Evolutionary conservation across 2,888 invertebrate species (phyloP).

Genomic region (Nephrotoma appendiculata): DNA sequence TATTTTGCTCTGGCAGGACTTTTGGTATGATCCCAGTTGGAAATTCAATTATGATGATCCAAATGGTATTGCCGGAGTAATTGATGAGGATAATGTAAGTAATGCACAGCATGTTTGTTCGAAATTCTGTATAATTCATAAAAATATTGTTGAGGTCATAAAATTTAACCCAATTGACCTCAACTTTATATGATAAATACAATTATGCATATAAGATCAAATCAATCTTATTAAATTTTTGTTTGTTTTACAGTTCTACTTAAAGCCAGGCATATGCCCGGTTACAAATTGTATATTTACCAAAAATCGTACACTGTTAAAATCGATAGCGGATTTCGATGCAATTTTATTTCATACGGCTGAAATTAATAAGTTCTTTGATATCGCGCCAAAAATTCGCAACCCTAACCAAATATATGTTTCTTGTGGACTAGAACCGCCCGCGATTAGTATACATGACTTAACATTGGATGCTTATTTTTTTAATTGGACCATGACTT

Average conservation of each 20-base stretch:
- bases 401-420: constrained; percentile 34
- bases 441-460: constrained; percentile 27
- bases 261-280: constrained; percentile 20
- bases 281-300: constrained; percentile 34
- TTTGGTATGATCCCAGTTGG: neutral
- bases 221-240: neutral
- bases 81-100: neutral
- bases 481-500: constrained; percentile 43
- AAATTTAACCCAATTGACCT: neutral
- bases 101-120: no score
- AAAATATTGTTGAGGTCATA: neutral
- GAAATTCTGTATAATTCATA: neutral
- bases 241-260: neutral
- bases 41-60: neutral
- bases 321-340: constrained; percentile 31
- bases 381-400: constrained; percentile 28
- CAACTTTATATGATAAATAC: neutral
- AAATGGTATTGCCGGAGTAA: neutral
- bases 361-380: constrained; percentile 23
- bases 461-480: constrained; percentile 28
- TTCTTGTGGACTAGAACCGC: constrained; percentile 35
- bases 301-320: constrained; percentile 22
- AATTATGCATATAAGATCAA: neutral
- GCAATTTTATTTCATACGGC: constrained; percentile 39
- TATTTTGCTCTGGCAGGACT: neutral